Base-by-base conservation (phyloP, 2,113 vertebrate species). In the Neogobius melanostomus region DNA sequence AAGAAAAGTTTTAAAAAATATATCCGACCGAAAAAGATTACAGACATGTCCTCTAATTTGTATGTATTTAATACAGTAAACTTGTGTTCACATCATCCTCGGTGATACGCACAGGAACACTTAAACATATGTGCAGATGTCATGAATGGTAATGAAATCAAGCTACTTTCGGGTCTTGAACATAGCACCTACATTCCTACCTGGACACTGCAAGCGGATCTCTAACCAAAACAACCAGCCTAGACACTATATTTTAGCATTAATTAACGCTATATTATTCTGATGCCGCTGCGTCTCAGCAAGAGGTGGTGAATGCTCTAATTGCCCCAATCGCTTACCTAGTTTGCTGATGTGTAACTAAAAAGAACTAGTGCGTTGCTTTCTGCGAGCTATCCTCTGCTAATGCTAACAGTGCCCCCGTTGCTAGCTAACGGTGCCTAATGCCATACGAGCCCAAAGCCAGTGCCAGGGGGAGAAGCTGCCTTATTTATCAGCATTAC, bases 221-320 rank as follows among this genome's bases (percentile, higher is more conserved):
- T 56, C 52, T 4, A 49, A 79, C 67, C 69, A 72, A 82, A 83
- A 79, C 75, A 77, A 77, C 44, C 48, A 50, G 10, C 49, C 49
- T 44, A 14, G 9, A 53, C 16, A 21, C 6, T 17, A 45, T 28
- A 11, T 8, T 28, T 47, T 14, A 6, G 5, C 1, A 7, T 36
- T 5, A 28, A 17, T 15, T 54, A 1, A 47, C 0, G 47, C 54
- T 15, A 7, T 6, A 4, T 21, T 62, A 71, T 21, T 7, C 68
- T 79, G 59, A 90, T 92, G 87, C 11, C 70, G n/a, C 36, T 45
- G 6, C 69, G 80, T 9, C 44, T 80, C 6, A 85, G 79, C 6
- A 87, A 83, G 57, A 90, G 87, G 88, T 91, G 64, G 67, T 84
- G 7, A 11, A 43, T 47, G 5, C 53, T 68, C 6, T 50, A 43